Evolutionary conservation across 2,888 invertebrate species (phyloP).

Genomic region (Antheraea assamensis): DNA sequence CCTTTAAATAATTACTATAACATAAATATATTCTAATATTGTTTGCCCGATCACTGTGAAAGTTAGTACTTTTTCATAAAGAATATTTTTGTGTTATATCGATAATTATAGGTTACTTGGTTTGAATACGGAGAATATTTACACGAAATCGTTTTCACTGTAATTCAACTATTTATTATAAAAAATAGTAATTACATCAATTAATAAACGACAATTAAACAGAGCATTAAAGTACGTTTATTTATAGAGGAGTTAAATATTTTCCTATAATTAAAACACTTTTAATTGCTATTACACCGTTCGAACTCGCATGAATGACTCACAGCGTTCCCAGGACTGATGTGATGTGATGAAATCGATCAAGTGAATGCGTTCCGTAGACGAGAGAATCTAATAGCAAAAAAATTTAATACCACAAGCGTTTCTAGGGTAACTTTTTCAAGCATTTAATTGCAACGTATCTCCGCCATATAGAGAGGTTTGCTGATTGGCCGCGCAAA

Average conservation of each 20-base stretch:
- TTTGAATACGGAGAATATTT: too few species aligned
- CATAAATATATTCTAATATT: too few species aligned
- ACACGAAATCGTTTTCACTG: too few species aligned
- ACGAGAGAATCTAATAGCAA: slow-evolving; percentile 52
- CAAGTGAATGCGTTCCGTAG: slow-evolving; percentile 54
- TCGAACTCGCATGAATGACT: slow-evolving; percentile 38
- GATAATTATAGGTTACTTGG: too few species aligned
- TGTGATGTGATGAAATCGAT: slow-evolving; percentile 53
- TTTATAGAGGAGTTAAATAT: not conserved
- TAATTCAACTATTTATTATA: too few species aligned
- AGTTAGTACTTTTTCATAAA: too few species aligned
- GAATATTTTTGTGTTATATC: too few species aligned
- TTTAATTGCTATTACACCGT: not conserved
- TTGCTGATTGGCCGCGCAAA: slow-evolving; percentile 55
- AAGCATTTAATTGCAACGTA: slow-evolving; percentile 46
- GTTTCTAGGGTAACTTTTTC: slow-evolving; percentile 65
- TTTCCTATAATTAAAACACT: not conserved
- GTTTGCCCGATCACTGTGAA: too few species aligned
- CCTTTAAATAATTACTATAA: too few species aligned
- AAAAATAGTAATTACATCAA: too few species aligned
- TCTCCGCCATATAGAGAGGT: slow-evolving; percentile 59
- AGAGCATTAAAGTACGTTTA: too few species aligned
- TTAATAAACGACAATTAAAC: too few species aligned
- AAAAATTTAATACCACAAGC: slow-evolving; percentile 55
- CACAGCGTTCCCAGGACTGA: slow-evolving; percentile 48